Base-by-base conservation (phyloP, 2,113 vertebrate species). In the Diglossa brunneiventris region DNA sequence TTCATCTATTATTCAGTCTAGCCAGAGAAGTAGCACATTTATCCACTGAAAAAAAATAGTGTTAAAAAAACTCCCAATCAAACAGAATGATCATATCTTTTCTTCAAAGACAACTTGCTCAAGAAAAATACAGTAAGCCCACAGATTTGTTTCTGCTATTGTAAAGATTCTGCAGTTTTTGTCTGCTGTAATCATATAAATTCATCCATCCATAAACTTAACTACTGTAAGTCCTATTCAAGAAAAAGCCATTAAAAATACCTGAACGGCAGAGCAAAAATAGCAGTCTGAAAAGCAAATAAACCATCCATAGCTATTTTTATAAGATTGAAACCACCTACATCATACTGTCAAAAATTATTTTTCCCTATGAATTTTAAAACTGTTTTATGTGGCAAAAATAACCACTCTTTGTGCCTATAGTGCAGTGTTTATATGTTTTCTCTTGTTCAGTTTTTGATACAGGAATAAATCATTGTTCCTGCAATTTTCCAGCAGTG, bases 351-450 rank as follows among this genome's bases (percentile, higher is more conserved):
- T 85, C 83, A 89, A 90, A 87, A 85, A 89, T 63, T 33, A 87
- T 81, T 82, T 95, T 93, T 84, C 31, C 75, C 41, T 41, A 83
- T 84, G 59, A 94, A 86, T 93, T 93, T 90, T 55, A 59, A 79
- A 94, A 55, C 39, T 61, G 15, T 59, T 83, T 81, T 28, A n/a
- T 24, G 79, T 69, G 83, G 83, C 87, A 96, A 95, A 94, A 92
- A 91, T 90, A 90, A 96, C 94, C 90, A 91, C 42, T 39, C 69
- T 94, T 87, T 81, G 53, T 41, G 76, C 87, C 44, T 14, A 72
- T 26, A 91, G 42, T 47, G 33, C 69, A 69, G 58, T 92, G 85
- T 95, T 95, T 84, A 86, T 66, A 49, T 85, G 70, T 90, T 93
- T 96, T 90, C 62, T 66, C 77, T 68, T 79, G 84, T 49, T 72